phyloP scores from a whole-genome alignment of 2,888 invertebrate genomes.

The Diloba caeruleocephala region DNA sequence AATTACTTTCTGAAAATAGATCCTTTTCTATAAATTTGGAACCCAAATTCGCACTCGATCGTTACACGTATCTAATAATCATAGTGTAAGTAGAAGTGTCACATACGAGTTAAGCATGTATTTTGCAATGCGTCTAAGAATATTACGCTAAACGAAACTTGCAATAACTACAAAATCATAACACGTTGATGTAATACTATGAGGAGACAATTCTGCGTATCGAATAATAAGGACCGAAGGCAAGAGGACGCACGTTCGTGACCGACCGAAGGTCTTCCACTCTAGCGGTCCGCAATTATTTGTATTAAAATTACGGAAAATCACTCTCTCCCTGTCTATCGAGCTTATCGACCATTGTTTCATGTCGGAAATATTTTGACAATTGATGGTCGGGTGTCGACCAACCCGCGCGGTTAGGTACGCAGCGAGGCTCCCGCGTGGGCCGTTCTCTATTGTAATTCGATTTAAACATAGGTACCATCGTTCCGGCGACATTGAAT shows the following conservation, averaged over 20 bases:
- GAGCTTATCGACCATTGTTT: conserved; percentile 72
- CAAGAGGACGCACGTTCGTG: conserved; percentile 73
- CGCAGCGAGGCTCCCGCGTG: conserved; percentile 67
- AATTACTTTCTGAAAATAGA: too few relatives aligned
- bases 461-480: conserved; percentile 73
- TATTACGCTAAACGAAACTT: conserved; percentile 10
- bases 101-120: too few relatives aligned
- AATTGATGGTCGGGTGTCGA: conserved; percentile 70
- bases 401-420: conserved; percentile 60
- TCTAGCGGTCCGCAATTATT: conserved; percentile 75
- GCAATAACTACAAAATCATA: conserved; percentile 37
- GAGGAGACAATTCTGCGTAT: conserved; percentile 58
- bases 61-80: too few relatives aligned
- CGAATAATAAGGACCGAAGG: conserved; percentile 62
- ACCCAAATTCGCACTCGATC: too few relatives aligned
- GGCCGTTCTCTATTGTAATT: conserved; percentile 78
- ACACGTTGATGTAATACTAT: conserved; percentile 50
- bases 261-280: conserved; percentile 73
- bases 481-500: conserved; percentile 78
- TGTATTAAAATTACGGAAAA: conserved; percentile 79
- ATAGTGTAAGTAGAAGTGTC: too few relatives aligned
- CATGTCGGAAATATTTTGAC: conserved; percentile 71
- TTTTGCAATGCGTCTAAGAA: not conserved
- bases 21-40: too few relatives aligned
- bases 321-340: conserved; percentile 70